Conservation (phyloP, 2,888 invertebrate species). For the Xanthorhoe designata region DNA sequence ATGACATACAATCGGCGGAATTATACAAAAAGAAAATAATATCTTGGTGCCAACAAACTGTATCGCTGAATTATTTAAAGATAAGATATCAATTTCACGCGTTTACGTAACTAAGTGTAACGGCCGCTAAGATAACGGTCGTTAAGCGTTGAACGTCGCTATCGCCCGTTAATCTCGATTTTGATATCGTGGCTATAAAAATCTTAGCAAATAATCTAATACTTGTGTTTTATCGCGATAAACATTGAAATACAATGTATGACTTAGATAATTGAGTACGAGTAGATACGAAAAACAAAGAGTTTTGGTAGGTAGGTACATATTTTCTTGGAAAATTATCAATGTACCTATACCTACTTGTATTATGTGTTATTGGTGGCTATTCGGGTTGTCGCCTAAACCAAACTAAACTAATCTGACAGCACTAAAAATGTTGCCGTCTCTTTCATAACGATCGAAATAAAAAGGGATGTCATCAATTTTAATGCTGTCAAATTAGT, state of each 20-base stretch:
- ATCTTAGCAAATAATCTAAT: background rate
- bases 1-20: too few species aligned
- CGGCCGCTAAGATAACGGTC: constrained; percentile 57
- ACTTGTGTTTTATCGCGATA: constrained; percentile 10
- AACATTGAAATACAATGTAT: background rate
- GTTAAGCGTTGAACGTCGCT: constrained; percentile 57
- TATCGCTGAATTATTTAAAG: background rate
- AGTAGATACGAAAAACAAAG: background rate
- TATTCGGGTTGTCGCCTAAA: too few species aligned
- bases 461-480: too few species aligned
- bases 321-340: too few species aligned
- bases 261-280: background rate
- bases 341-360: too few species aligned
- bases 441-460: too few species aligned
- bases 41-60: too few species aligned
- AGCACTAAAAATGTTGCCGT: too few species aligned
- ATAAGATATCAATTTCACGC: constrained; percentile 35
- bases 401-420: too few species aligned
- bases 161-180: constrained; percentile 61
- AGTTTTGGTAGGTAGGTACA: background rate
- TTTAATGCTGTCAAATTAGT: too few species aligned
- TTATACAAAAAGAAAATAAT: too few species aligned
- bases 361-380: too few species aligned
- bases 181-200: constrained; percentile 28
- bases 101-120: constrained; percentile 54